Base-by-base conservation (phyloP, 2,113 vertebrate genomes). In the Mus pahari region DNA sequence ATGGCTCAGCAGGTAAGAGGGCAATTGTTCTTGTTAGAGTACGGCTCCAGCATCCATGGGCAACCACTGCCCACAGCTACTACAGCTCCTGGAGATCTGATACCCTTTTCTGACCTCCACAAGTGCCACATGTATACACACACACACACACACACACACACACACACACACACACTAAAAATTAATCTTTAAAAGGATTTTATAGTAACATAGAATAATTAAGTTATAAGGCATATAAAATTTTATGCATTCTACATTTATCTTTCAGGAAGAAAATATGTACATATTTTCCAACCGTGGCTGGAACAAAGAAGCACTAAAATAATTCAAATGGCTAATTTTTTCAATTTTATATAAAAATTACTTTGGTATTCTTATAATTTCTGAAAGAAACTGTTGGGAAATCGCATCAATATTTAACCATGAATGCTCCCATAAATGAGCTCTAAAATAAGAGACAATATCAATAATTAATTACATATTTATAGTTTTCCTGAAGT, bases 311-410 rank as follows among this genome's bases (percentile, higher is more conserved):
- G 95, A 48, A 87, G 26, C 33, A 90, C 50, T 71, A 88, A 91
- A 90, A 48, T 39, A 58, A 22, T 33, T 96, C 12, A 14, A 5
- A 48, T 87, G 39, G 9, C 39, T 88, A 77, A 39, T 33, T 92
- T 95, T 90, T 88, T 83, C 55, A 74, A 75, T 64, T n/a, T 86
- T 92, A 39, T 26, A 74, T 26, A 86, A 90, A 90, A 68, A 92
- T 87, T 82, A 45, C 77, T 92, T 39, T 17, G 8, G 3, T 71
- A 9, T 42, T 71, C 36, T 84, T 92, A 42, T 45, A 66, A 81
- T 88, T 92, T 64, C 71, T 87, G 33, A 95, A 96, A 94, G 71
- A 92, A 88, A 48, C 5, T 53, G 1, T 45, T 75, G 55, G 28
- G 20, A 17, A 73, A 64, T 50, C n/a, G 73, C 68, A 96, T 78